Evolutionary conservation across 2,113 vertebrate genomes (phyloP).

Genomic region (Thinocorus orbignyianus): DNA sequence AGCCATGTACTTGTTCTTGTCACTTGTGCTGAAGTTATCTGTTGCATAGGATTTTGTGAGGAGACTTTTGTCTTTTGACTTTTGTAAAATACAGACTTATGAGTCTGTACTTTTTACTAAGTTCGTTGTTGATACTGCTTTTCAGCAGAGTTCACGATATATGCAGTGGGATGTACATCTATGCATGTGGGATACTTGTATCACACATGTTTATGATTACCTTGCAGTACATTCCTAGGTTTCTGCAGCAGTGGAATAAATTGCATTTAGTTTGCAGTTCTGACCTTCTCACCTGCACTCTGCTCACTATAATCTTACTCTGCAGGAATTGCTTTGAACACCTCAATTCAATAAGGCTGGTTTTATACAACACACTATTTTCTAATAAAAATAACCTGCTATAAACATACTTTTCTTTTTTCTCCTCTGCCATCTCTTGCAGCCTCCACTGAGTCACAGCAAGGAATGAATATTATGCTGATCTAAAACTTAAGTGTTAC

Average conservation of each 20-base stretch:
- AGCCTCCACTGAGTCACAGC: conserved; percentile 55
- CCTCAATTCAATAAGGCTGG: conserved; percentile 51
- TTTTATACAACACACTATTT: conserved; percentile 62
- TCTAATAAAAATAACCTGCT: conserved; percentile 61
- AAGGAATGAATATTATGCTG: conserved; percentile 44
- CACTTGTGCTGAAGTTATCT: neutral
- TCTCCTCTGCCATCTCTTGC: neutral
- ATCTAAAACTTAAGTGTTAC: conserved; percentile 33
- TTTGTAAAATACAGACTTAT: neutral
- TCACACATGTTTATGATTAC: conserved; percentile 49
- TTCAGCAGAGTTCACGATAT: neutral
- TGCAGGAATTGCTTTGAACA: conserved; percentile 58
- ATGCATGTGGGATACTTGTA: neutral
- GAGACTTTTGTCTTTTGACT: neutral
- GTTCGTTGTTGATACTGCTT: neutral
- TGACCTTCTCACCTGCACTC: conserved; percentile 66
- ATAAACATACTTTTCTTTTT: conserved; percentile 40
- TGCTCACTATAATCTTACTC: conserved; percentile 59
- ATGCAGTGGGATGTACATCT: neutral
- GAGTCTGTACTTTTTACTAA: neutral
- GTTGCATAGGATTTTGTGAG: neutral
- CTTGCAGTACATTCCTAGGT: conserved; percentile 21
- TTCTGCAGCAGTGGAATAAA: conserved; percentile 47
- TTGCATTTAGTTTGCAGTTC: conserved; percentile 48
- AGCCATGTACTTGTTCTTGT: neutral